Conservation (phyloP, 1,140 invertebrate genomes). For the Pachypeltis micranthus region DNA sequence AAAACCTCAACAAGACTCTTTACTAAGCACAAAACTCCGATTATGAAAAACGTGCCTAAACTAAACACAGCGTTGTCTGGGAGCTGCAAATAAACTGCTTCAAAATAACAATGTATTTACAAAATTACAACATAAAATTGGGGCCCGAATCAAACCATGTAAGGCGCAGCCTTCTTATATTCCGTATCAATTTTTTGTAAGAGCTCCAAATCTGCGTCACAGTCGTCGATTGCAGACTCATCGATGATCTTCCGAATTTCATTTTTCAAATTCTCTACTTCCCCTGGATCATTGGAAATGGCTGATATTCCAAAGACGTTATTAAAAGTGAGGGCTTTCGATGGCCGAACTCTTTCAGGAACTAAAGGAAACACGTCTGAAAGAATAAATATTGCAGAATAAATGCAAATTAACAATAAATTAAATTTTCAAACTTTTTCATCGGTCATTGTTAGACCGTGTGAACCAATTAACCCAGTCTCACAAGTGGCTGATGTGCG, state of each 20-base stretch:
- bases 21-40: too few species aligned
- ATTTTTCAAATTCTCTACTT: slow-evolving; percentile 43
- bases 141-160: neutral
- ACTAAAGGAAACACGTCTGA: slow-evolving; percentile 38
- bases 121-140: slow-evolving; percentile 6
- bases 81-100: too few species aligned
- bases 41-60: too few species aligned
- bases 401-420: neutral
- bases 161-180: slow-evolving; percentile 17
- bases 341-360: slow-evolving; percentile 52
- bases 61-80: too few species aligned
- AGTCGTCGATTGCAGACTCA: slow-evolving; percentile 38
- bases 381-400: slow-evolving; percentile 24
- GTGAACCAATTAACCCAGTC: too few species aligned
- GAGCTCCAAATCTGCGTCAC: slow-evolving; percentile 25
- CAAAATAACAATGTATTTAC: too few species aligned
- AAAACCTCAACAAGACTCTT: too few species aligned
- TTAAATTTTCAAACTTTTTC: neutral
- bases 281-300: slow-evolving; percentile 35
- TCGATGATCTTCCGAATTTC: slow-evolving; percentile 43
- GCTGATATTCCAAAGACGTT: slow-evolving; percentile 53
- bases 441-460: too few species aligned
- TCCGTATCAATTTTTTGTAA: slow-evolving; percentile 17
- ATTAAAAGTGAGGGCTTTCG: slow-evolving; percentile 55
- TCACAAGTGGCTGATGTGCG: neutral